Percentiles rank a stretch among this genome's conserved stretches.
These are phyloP conservation scores for Platycheirus rosarum DNA, from an alignment of 2,888 invertebrate genomes.

Conservation along the genomic window DNA sequence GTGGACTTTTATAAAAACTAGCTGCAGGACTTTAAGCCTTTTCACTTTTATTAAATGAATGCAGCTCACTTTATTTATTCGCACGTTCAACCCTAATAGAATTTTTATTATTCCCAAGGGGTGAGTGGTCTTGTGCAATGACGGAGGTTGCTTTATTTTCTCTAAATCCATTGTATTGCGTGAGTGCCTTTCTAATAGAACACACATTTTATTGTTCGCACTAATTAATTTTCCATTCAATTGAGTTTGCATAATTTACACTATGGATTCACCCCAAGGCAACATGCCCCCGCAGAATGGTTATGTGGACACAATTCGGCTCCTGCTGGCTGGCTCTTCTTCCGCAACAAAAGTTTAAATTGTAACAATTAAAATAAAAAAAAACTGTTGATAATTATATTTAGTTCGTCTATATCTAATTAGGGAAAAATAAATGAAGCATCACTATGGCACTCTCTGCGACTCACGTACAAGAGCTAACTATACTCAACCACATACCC, in stretches of 20 bases:
- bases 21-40: slow-evolving; percentile 7
- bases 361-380: slow-evolving; percentile 54
- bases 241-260: slow-evolving; percentile 65
- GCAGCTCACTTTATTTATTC: slow-evolving; percentile 29
- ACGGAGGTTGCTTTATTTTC: slow-evolving; percentile 8
- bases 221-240: slow-evolving; percentile 68
- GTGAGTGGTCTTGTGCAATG: slow-evolving; percentile 24
- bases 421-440: slow-evolving; percentile 69
- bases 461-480: slow-evolving; percentile 8
- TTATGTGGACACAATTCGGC: not conserved
- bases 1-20: slow-evolving; percentile 2
- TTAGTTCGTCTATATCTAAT: slow-evolving; percentile 66
- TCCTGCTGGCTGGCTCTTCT: slow-evolving; percentile 5
- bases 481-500: slow-evolving; percentile 9
- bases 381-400: slow-evolving; percentile 51
- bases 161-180: slow-evolving; percentile 27
- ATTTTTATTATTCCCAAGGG: slow-evolving; percentile 24
- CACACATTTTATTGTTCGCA: slow-evolving; percentile 57
- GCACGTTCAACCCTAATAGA: slow-evolving; percentile 32
- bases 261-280: slow-evolving; percentile 19
- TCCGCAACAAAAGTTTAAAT: slow-evolving; percentile 15
- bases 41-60: slow-evolving; percentile 3
- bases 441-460: slow-evolving; percentile 28
- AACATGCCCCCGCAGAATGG: not conserved
- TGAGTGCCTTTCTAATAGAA: slow-evolving; percentile 31